Conservation (phyloP, 2,888 invertebrate genomes). For the Idaea dimidiata region DNA sequence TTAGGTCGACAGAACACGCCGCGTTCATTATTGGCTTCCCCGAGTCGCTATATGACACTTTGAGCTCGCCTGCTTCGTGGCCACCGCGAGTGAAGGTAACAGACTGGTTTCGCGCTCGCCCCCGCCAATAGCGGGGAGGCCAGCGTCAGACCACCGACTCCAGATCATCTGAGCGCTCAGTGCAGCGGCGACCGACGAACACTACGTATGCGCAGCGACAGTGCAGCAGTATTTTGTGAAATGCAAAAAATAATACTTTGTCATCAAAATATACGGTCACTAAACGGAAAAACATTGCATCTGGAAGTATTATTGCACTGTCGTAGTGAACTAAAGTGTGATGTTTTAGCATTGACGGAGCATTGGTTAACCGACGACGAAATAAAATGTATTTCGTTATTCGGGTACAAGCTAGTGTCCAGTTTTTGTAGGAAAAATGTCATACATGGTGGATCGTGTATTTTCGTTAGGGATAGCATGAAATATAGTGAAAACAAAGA, state of each 20-base stretch:
- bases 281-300: constrained; percentile 5
- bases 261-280: constrained; percentile 10
- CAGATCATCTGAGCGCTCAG: background rate
- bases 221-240: background rate
- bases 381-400: constrained; percentile 6
- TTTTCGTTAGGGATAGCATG: constrained; percentile 7
- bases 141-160: background rate
- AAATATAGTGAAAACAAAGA: constrained; percentile 9
- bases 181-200: background rate
- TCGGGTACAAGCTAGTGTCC: constrained; percentile 9
- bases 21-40: constrained; percentile 11
- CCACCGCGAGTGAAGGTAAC: constrained; percentile 9
- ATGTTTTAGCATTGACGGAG: constrained; percentile 9
- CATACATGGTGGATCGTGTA: constrained; percentile 13
- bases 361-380: constrained; percentile 8
- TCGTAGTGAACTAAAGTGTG: constrained; percentile 5
- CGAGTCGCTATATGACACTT: constrained; percentile 4
- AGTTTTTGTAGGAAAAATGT: constrained; percentile 8
- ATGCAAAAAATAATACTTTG: constrained; percentile 6
- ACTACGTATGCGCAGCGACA: background rate
- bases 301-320: constrained; percentile 9
- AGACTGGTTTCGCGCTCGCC: constrained; percentile 11
- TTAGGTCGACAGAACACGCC: constrained; percentile 8
- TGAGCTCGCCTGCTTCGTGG: constrained; percentile 7
- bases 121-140: constrained; percentile 7